phyloP scores from a whole-genome alignment of 35 echinoderm and acorn worm genomes.

The Acanthaster planci region DNA sequence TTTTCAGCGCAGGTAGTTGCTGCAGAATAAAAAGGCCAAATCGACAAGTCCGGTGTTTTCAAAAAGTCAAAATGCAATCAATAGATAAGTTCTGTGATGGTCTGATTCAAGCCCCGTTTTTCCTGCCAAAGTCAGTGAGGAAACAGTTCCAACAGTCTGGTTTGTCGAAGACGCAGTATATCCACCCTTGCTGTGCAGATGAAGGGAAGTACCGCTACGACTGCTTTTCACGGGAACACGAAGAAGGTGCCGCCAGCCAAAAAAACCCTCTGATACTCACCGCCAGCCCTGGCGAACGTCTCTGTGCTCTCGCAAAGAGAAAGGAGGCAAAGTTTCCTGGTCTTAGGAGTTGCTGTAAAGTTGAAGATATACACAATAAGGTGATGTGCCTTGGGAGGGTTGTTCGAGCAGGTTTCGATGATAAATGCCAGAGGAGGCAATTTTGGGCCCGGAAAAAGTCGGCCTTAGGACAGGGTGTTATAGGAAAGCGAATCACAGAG shows the following conservation, averaged over 20 bases:
- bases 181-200: too few species aligned
- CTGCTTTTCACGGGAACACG: neutral
- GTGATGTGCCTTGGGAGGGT: neutral
- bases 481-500: too few species aligned
- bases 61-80: neutral
- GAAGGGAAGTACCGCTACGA: too few species aligned
- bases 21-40: neutral
- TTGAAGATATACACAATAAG: neutral
- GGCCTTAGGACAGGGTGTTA: too few species aligned
- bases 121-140: neutral
- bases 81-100: neutral
- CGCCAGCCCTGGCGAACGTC: neutral
- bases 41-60: neutral
- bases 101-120: neutral
- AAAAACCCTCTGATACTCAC: neutral
- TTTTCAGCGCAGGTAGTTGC: neutral
- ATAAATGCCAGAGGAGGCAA: neutral
- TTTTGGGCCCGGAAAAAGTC: too few species aligned
- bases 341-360: neutral
- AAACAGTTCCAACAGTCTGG: neutral
- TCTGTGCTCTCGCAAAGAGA: neutral
- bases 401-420: neutral
- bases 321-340: neutral
- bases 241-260: neutral
- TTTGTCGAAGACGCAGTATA: too few species aligned